Evolutionary conservation across 37 sponge, comb jelly and placozoan genomes (phyloP).

Genomic region (Sycon ciliatum): DNA sequence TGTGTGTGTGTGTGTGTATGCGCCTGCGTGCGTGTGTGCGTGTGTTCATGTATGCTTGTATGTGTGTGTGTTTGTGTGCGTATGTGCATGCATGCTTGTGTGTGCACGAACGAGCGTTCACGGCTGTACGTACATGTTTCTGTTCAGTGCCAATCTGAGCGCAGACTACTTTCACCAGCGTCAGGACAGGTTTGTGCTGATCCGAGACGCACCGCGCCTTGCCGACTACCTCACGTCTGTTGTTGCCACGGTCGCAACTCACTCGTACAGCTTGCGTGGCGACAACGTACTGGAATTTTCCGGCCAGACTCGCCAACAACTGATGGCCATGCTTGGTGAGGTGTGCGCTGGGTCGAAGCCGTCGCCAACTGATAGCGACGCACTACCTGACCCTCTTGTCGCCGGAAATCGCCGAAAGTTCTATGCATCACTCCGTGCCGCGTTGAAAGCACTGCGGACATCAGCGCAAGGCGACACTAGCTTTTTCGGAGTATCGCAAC

Average conservation of each 20-base stretch:
- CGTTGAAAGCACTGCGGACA: no score
- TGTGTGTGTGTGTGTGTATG: slow-evolving; percentile 1
- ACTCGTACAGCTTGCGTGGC: slow-evolving; percentile 45
- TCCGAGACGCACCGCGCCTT: slow-evolving; percentile 47
- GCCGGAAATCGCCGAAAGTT: no score
- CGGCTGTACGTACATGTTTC: neutral
- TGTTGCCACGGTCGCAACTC: slow-evolving; percentile 26
- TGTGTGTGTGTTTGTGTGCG: neutral
- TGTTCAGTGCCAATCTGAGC: slow-evolving; percentile 70
- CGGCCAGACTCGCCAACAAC: no score
- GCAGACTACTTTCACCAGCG: slow-evolving; percentile 70
- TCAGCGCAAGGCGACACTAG: no score
- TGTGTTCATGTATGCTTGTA: neutral
- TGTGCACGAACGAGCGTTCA: neutral
- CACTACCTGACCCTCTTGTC: no score
- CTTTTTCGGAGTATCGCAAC: no score
- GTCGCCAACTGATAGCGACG: no score
- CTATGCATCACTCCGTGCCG: no score
- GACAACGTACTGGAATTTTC: slow-evolving; percentile 3
- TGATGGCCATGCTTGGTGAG: no score
- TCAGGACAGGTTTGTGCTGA: slow-evolving; percentile 70
- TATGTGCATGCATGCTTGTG: neutral
- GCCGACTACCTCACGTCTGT: slow-evolving; percentile 52
- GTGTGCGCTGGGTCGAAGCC: no score
- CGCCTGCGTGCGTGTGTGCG: neutral